These are phyloP conservation scores for Drosophila nikananu DNA, from an alignment of 1,140 invertebrate species.

Conservation along the genomic window DNA sequence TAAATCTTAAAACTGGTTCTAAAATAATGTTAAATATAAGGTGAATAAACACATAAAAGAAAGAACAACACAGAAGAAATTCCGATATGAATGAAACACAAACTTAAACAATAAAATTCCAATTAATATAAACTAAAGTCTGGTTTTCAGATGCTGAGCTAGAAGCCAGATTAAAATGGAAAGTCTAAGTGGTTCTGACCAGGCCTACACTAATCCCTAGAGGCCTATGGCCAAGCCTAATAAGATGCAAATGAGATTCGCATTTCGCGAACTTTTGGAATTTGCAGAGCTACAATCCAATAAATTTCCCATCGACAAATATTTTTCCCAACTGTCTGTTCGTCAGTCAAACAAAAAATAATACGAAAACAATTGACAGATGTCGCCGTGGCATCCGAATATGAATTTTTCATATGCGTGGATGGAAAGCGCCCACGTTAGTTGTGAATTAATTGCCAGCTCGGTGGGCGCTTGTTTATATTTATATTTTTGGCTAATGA, in stretches of 20 bases:
- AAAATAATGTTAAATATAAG: conserved; percentile 13
- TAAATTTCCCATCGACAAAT: conserved; percentile 1
- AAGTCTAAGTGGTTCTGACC: conserved; percentile 25
- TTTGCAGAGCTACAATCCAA: conserved; percentile 3
- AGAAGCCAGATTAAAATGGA: conserved; percentile 31
- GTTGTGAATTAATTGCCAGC: conserved; percentile 26
- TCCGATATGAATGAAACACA: conserved; percentile 8
- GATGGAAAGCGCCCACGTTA: conserved; percentile 23
- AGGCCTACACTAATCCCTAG: conserved; percentile 14
- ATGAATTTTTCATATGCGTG: conserved; percentile 34
- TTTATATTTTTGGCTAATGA: conserved; percentile 24
- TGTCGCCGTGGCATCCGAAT: conserved; percentile 16
- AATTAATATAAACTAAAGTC: conserved; percentile 13
- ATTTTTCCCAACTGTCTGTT: conserved; percentile 1
- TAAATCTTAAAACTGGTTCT: conserved; percentile 4
- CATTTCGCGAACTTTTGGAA: conserved; percentile 9
- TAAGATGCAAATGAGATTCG: conserved; percentile 43
- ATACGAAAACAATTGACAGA: conserved; percentile 33
- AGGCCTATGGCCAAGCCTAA: conserved; percentile 26
- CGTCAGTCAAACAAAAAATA: not conserved
- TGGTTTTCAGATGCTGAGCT: not conserved
- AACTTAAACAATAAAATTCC: conserved; percentile 6
- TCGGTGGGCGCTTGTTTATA: conserved; percentile 27
- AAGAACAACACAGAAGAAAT: conserved; percentile 16
- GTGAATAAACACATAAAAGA: conserved; percentile 16